Conservation (phyloP, 2,113 vertebrate genomes). For the Austrofundulus limnaeus region DNA sequence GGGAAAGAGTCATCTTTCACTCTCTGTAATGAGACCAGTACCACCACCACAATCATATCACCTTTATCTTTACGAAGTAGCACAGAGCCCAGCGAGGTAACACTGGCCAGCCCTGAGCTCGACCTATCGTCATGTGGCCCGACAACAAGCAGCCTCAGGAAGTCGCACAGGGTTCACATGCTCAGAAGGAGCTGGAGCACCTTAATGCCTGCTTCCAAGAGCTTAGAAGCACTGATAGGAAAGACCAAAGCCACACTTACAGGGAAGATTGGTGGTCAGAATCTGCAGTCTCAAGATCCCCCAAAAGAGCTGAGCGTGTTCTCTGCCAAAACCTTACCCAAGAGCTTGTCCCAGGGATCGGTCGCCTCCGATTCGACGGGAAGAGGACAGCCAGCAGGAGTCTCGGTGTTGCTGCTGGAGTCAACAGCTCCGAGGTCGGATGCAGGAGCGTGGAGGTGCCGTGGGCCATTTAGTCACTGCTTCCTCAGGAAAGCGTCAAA, state of each 20-base stretch:
- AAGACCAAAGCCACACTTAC: slow-evolving; percentile 81
- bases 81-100: slow-evolving; percentile 89
- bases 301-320: slow-evolving; percentile 75
- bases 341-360: slow-evolving; percentile 86
- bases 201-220: slow-evolving; percentile 77
- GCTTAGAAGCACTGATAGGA: slow-evolving; percentile 82
- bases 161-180: slow-evolving; percentile 79
- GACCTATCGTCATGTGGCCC: slow-evolving; percentile 79
- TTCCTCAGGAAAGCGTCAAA: slow-evolving; percentile 80
- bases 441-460: slow-evolving; percentile 83
- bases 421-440: slow-evolving; percentile 79
- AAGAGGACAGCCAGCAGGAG: slow-evolving; percentile 72
- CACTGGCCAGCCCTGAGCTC: slow-evolving; percentile 85
- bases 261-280: slow-evolving; percentile 74
- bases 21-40: slow-evolving; percentile 86
- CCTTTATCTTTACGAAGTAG: slow-evolving; percentile 75
- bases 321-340: slow-evolving; percentile 84
- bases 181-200: slow-evolving; percentile 85
- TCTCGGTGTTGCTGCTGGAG: slow-evolving; percentile 55
- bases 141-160: slow-evolving; percentile 83
- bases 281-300: slow-evolving; percentile 72
- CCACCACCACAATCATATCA: slow-evolving; percentile 87
- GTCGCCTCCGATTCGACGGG: slow-evolving; percentile 68
- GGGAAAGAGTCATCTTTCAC: slow-evolving; percentile 88
- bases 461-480: slow-evolving; percentile 87